Evolutionary conservation across 2,888 invertebrate species (phyloP), one percentile per base, ranked within the genome.

Genomic region (Catocala fraxini): DNA sequence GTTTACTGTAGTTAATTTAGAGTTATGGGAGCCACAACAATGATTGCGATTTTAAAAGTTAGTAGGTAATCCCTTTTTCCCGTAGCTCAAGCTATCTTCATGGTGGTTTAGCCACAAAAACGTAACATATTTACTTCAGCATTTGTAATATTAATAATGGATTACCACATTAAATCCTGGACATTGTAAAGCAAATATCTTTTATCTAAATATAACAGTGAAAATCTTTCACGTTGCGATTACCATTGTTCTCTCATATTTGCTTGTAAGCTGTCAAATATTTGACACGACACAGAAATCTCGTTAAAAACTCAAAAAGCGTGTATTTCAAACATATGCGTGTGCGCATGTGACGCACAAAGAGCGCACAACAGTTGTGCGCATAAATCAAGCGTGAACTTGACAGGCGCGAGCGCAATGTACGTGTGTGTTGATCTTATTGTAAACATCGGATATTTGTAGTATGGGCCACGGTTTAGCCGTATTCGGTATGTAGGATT

Each of bases 311-410:
- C 48, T 59, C 45, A 47, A 62, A 73, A 66, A 61, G 58, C 59
- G 42, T 6, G 51, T 61, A 61, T 63, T 54, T 62, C 57, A 65
- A 42, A 48, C 51, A 62, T 49, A 56, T 67, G 77, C 63, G 60
- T 35, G 5, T n/a, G 45, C 64, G 64, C 68, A 68, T 56, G 34
- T 76, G 76, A 76, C 78, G 70, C 75, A 77, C 65, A 77, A 77
- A 75, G 73, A 68, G 68, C 55, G 55, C 47, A 59, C 56, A 71
- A 70, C 85, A 84, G 74, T 85, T 83, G 87, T 64, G 62, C 71
- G 65, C 71, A 86, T 90, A 87, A 89, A 89, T 90, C 86, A 87
- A 77, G 79, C 75, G 74, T 80, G 79, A 85, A 85, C 87, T 86
- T 88, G 87, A 85, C 86, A 84, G 84, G 80, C 77, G 78, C 78